phyloP scores from a whole-genome alignment of 1,140 invertebrate genomes.

The Pentalonia nigronervosa region DNA sequence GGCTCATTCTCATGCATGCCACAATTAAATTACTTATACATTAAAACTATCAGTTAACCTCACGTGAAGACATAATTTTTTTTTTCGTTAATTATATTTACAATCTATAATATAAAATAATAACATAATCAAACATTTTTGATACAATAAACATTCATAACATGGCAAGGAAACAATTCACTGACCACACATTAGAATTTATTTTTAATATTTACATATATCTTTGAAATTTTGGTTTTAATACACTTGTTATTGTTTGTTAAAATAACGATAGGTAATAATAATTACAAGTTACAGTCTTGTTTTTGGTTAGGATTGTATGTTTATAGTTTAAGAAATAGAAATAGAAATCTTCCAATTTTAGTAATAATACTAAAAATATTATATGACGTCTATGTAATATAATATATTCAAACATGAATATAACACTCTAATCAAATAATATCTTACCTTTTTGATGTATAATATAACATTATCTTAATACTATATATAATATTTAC shows the following conservation, averaged over 20 bases:
- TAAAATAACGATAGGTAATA: neutral
- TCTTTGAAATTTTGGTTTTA: neutral
- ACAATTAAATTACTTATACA: constrained; percentile 7
- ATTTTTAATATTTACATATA: too few species aligned
- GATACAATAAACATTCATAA: neutral
- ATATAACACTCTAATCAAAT: neutral
- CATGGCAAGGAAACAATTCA: neutral
- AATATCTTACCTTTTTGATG: neutral
- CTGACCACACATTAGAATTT: neutral
- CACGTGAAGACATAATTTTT: neutral
- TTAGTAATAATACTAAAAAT: neutral
- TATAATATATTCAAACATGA: neutral
- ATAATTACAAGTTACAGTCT: neutral
- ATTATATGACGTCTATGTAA: neutral
- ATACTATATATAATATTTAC: neutral
- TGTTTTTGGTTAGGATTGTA: neutral
- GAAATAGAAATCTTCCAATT: neutral
- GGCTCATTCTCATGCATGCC: neutral
- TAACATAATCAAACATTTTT: neutral
- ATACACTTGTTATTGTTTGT: neutral
- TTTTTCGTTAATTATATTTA: neutral
- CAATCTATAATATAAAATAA: too few species aligned
- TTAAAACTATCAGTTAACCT: neutral
- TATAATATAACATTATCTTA: neutral
- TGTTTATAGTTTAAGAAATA: neutral